Evolutionary conservation across 1,140 invertebrate species (phyloP), one percentile per base, ranked within the genome.

Genomic region (Colletes latitarsis): DNA sequence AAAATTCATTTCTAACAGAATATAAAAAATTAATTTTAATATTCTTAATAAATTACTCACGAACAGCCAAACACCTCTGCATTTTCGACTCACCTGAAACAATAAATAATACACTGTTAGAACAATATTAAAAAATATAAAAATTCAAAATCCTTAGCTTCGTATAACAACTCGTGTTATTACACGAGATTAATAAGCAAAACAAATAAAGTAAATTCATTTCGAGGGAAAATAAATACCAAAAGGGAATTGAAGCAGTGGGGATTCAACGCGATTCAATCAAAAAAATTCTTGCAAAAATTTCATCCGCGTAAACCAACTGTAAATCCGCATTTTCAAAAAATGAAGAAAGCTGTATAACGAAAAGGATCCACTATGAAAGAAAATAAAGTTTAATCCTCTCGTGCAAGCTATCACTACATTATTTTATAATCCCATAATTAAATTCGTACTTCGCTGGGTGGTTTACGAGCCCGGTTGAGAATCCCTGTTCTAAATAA

Each of bases 171-270:
- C n/a, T n/a, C n/a, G n/a, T n/a, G n/a, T n/a, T n/a, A n/a, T n/a
- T n/a, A n/a, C n/a, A n/a, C n/a, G n/a, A n/a, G n/a, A n/a, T n/a
- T n/a, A n/a, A n/a, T n/a, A n/a, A n/a, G n/a, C n/a, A n/a, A n/a
- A n/a, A n/a, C n/a, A n/a, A 14, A 62, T 30, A 62, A 30, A 62
- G 12, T 62, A 39, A 39, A 62, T 62, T 62, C 60, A 62, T 62
- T 39, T 15, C 12, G 15, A 6, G 3, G 10, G 60, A 30, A 62
- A 39, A 62, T 39, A 62, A 62, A 3, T n/a, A 60, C 10, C 57
- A 2, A 30, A 9, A 15, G 15, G 53, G 4, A 55, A 17, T n/a
- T 55, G 8, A 49, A 49, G 49, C 49, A 8, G 8, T 1, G 10
- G 8, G n/a, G n/a, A n/a, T 30, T 30, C 49, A 49, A 49, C 9